These are phyloP conservation scores for western clawed frog (Xenopus tropicalis) DNA, from an alignment of 2,113 vertebrate genomes.

Conservation along the genomic window DNA sequence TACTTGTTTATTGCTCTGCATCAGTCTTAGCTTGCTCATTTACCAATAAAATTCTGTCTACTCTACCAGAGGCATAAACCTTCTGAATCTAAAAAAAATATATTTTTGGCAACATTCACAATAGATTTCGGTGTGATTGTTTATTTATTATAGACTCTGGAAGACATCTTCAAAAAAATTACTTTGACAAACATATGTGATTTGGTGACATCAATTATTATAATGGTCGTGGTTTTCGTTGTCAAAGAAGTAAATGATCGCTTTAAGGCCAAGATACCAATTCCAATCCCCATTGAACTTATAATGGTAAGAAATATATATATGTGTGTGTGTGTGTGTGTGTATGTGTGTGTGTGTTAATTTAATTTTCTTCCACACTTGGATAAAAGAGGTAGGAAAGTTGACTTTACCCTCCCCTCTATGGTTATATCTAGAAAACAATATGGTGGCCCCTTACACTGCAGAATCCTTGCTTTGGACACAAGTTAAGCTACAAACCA, in stretches of 20 bases:
- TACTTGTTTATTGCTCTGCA: too few species aligned
- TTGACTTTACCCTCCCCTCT: too few species aligned
- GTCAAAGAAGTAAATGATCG: slow-evolving; percentile 89
- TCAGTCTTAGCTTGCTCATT: too few species aligned
- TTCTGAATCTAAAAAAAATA: too few species aligned
- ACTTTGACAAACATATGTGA: slow-evolving; percentile 77
- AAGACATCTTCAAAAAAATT: slow-evolving; percentile 76
- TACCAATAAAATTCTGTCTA: too few species aligned
- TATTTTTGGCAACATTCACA: too few species aligned
- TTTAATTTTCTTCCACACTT: background rate
- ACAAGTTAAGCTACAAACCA: too few species aligned
- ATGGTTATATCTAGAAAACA: too few species aligned
- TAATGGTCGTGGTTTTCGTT: slow-evolving; percentile 74
- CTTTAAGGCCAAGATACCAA: slow-evolving; percentile 81
- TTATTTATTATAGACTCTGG: slow-evolving; percentile 69
- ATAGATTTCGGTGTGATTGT: background rate
- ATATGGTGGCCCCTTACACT: too few species aligned
- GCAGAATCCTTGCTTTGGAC: too few species aligned
- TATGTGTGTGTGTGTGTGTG: background rate
- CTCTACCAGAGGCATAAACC: too few species aligned
- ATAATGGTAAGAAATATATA: slow-evolving; percentile 73
- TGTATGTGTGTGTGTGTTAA: background rate
- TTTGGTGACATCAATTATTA: slow-evolving; percentile 77
- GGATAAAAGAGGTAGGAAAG: too few species aligned
- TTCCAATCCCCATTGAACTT: slow-evolving; percentile 89